Conservation (phyloP, 2,113 vertebrate genomes). For the Coracopsis vasa region DNA sequence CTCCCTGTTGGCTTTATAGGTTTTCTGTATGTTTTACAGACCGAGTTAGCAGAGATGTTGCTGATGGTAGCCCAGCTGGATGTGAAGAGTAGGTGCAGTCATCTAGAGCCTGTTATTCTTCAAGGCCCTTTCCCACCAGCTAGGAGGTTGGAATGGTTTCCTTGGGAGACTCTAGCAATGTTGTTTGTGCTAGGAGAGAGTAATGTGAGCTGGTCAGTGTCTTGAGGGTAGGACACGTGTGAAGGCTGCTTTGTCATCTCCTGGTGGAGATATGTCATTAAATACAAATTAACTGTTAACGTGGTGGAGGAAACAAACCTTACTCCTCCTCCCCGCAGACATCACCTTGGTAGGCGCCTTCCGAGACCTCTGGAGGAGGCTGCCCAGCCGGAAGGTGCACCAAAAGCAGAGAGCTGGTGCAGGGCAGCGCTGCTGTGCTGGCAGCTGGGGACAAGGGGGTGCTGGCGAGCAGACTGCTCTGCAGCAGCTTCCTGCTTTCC, state of each 20-base stretch:
- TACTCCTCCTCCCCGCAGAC: neutral
- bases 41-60: neutral
- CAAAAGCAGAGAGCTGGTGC: neutral
- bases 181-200: neutral
- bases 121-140: neutral
- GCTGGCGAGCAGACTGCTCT: neutral
- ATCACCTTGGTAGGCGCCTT: neutral
- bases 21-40: neutral
- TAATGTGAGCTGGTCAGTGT: neutral
- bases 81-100: neutral
- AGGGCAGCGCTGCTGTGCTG: neutral
- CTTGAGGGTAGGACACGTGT: neutral
- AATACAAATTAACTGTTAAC: neutral
- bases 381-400: neutral
- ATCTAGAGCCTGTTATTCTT: neutral
- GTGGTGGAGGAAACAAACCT: neutral
- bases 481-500: neutral
- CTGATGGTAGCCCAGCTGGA: neutral
- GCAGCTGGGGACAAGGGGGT: neutral
- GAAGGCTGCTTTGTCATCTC: neutral
- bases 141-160: neutral
- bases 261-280: neutral
- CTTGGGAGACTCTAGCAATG: neutral
- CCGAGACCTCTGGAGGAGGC: neutral
- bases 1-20: constrained; percentile 9